Conservation (phyloP, 1,140 invertebrate genomes). For the Temnothorax curvispinosus region DNA sequence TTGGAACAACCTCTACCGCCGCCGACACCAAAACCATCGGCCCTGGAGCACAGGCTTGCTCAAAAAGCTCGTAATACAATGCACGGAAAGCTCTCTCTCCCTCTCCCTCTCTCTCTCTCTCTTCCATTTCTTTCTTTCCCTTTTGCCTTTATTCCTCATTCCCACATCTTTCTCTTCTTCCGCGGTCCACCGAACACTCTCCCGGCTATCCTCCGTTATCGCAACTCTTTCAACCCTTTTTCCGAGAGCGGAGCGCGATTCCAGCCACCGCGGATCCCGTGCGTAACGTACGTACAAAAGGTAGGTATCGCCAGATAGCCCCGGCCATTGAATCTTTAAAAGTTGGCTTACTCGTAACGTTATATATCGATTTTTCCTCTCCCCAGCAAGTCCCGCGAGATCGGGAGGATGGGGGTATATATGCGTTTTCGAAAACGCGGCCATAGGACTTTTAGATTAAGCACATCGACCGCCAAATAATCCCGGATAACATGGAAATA, state of each 20-base stretch:
- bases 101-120: conserved; percentile 29
- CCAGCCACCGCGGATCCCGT: neutral
- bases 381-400: neutral
- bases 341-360: conserved; percentile 33
- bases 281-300: conserved; percentile 57
- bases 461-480: conserved; percentile 52
- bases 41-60: conserved; percentile 78
- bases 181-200: conserved; percentile 60
- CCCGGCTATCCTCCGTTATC: conserved; percentile 69
- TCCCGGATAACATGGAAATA: conserved; percentile 57
- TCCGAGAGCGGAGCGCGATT: conserved; percentile 30
- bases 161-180: conserved; percentile 71
- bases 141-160: conserved; percentile 10
- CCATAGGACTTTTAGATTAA: conserved; percentile 49
- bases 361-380: conserved; percentile 46
- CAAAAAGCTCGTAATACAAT: conserved; percentile 85
- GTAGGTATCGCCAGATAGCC: conserved; percentile 61
- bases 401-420: neutral
- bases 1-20: conserved; percentile 63
- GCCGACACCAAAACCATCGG: conserved; percentile 63
- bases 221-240: conserved; percentile 74
- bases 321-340: conserved; percentile 71
- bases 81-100: conserved; percentile 57
- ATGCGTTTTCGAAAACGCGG: conserved; percentile 34
- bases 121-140: conserved; percentile 42